Conservation (phyloP, 1,140 invertebrate species). For the Diabrotica virgifera region DNA sequence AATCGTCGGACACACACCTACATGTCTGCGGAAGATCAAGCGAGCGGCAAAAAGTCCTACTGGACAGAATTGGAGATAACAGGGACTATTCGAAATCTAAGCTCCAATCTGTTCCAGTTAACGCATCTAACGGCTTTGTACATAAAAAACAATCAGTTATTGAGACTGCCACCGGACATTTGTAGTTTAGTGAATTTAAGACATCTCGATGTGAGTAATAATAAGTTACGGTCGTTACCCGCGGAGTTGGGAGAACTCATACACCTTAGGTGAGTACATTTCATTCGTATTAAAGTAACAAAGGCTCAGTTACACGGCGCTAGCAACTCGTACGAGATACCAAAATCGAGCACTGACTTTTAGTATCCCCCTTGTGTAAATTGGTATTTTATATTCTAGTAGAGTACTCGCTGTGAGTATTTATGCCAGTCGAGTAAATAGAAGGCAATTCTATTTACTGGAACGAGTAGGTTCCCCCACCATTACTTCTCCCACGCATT, state of each 20-base stretch:
- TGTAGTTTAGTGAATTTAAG: constrained; percentile 77
- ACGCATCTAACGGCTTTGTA: constrained; percentile 89
- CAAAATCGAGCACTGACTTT: no score
- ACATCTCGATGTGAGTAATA: constrained; percentile 88
- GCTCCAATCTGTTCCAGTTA: constrained; percentile 85
- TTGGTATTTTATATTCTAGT: no score
- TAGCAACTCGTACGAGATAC: no score
- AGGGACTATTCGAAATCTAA: constrained; percentile 91
- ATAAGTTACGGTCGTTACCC: constrained; percentile 90
- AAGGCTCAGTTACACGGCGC: no score
- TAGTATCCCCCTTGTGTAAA: no score
- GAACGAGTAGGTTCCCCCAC: no score
- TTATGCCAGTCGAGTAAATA: no score
- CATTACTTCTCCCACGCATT: no score
- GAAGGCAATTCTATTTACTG: no score
- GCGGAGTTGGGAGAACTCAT: constrained; percentile 94
- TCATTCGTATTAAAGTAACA: no score
- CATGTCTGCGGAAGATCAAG: constrained; percentile 88
- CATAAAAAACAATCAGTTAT: constrained; percentile 92
- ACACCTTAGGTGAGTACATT: constrained; percentile 70
- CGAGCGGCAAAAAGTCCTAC: constrained; percentile 85
- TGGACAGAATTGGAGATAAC: constrained; percentile 59
- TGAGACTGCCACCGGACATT: constrained; percentile 86
- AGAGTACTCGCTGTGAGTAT: no score
- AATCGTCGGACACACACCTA: constrained; percentile 80